These are phyloP conservation scores for Stenichneumon culpator DNA, from an alignment of 2,888 invertebrate species.

Conservation along the genomic window DNA sequence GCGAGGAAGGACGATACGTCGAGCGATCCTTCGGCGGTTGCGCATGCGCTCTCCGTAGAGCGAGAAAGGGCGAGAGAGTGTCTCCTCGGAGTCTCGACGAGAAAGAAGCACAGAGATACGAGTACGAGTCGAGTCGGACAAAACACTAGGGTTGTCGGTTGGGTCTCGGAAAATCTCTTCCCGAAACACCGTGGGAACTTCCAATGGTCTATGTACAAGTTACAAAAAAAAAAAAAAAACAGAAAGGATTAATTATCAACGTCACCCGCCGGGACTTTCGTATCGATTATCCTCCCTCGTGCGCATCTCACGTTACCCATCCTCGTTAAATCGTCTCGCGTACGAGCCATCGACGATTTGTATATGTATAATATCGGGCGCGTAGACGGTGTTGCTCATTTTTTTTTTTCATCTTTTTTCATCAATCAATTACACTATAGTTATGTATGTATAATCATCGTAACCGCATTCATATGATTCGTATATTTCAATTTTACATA, in stretches of 20 bases:
- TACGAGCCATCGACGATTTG: conserved; percentile 26
- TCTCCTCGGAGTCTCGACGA: conserved; percentile 25
- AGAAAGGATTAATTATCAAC: conserved; percentile 25
- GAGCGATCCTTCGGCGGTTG: neutral
- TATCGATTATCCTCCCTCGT: conserved; percentile 30
- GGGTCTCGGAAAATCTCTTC: conserved; percentile 22
- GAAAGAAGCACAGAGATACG: conserved; percentile 55
- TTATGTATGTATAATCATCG: conserved; percentile 44
- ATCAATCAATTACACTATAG: neutral
- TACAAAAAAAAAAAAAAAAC: neutral
- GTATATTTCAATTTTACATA: conserved; percentile 71
- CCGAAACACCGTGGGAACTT: conserved; percentile 25
- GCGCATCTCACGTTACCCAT: conserved; percentile 19
- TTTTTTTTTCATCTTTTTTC: neutral
- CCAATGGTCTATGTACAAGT: conserved; percentile 41
- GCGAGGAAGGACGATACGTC: neutral
- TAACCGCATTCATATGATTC: conserved; percentile 70
- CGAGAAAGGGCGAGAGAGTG: neutral
- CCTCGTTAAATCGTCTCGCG: conserved; percentile 22
- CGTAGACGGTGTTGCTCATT: neutral
- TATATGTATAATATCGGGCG: conserved; percentile 12
- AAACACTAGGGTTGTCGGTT: conserved; percentile 22
- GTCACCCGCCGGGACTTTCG: conserved; percentile 27
- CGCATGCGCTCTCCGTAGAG: neutral
- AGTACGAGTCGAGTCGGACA: conserved; percentile 9